Base-by-base conservation (phyloP, 2,888 invertebrate genomes). In the Hartigia nigra region DNA sequence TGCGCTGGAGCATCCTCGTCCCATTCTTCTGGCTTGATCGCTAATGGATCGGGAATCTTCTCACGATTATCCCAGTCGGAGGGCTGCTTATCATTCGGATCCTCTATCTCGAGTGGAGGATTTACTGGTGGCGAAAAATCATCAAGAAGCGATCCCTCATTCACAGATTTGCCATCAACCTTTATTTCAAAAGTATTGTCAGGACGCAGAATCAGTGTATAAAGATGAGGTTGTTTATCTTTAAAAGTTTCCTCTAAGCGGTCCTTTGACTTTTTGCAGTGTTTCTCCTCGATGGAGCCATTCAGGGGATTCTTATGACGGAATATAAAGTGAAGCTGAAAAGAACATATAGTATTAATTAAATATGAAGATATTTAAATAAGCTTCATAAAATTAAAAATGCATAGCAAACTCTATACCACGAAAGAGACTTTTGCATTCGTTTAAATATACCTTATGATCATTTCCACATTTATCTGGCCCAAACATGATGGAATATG, bases 401-500 rank as follows among this genome's bases (percentile, higher is more conserved):
- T 34, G 14, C 37, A 75, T 12, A 74, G 5, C 12, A 12, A 77
- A 75, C 23, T 76, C n/a, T 37, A 74, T 32, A 34, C 12, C 31
- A 39, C n/a, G 78, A 14, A 31, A 14, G 69, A 79, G 4, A 31
- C 5, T 55, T 23, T 55, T 23, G 39, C 23, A 55, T 23, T 23
- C 9, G 23, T 55, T 55, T 55, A 95, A 95, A 91, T 95, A 95
- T 91, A 98, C 95, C 93, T 99, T 99, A 90, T 97, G 96, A 91
- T 98, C 98, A 89, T 96, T 97, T 82, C 99, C 99, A 92, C 99
- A 99, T 92, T 99, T 99, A 93, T 99, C 99, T 12, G 99, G 99
- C 0, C 99, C 99, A 93, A 99, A 99, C 99, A 99, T 99, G 88
- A 99, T 98, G 3, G 98, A 97, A 93, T 99, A 99, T 0, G 98